Percentiles rank a stretch among this genome's conserved stretches.
Conservation (phyloP, 2,888 invertebrate species). For the Ornithoptera alexandrae region DNA sequence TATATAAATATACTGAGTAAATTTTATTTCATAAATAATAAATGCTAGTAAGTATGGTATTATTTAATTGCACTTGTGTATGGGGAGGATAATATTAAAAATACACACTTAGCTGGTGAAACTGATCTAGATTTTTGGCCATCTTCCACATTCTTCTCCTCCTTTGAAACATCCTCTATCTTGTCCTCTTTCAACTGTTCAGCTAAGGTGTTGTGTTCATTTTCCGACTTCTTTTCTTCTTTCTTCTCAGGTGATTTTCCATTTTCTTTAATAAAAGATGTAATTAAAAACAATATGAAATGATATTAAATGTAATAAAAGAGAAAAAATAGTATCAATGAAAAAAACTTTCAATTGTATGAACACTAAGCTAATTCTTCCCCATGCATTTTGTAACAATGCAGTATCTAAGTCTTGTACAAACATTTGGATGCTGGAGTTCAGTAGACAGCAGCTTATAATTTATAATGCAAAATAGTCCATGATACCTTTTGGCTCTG, state of each 20-base stretch:
- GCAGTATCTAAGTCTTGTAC: too few relatives aligned
- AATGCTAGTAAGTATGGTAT: too few relatives aligned
- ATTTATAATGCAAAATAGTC: neutral
- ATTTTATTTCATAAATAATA: too few relatives aligned
- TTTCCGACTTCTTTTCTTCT: slow-evolving; percentile 63
- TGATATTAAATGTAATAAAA: neutral
- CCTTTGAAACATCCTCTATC: slow-evolving; percentile 49
- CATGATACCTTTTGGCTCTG: slow-evolving; percentile 62
- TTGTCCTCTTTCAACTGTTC: slow-evolving; percentile 61
- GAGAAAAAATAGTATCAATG: neutral
- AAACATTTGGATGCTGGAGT: too few relatives aligned
- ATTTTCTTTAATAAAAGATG: slow-evolving; percentile 51
- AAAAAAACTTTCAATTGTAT: neutral
- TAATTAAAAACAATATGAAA: neutral
- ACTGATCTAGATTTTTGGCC: slow-evolving; percentile 66
- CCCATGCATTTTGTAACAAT: too few relatives aligned
- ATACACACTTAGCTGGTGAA: slow-evolving; percentile 65
- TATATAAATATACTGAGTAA: neutral
- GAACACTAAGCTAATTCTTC: too few relatives aligned
- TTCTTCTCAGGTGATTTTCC: slow-evolving; percentile 72
- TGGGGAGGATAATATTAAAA: neutral
- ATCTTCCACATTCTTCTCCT: slow-evolving; percentile 53
- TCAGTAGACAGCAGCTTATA: too few relatives aligned
- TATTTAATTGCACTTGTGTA: neutral
- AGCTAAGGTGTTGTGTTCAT: slow-evolving; percentile 52